phyloP scores from a whole-genome alignment of 2,888 invertebrate genomes.

The Ophraella communa region DNA sequence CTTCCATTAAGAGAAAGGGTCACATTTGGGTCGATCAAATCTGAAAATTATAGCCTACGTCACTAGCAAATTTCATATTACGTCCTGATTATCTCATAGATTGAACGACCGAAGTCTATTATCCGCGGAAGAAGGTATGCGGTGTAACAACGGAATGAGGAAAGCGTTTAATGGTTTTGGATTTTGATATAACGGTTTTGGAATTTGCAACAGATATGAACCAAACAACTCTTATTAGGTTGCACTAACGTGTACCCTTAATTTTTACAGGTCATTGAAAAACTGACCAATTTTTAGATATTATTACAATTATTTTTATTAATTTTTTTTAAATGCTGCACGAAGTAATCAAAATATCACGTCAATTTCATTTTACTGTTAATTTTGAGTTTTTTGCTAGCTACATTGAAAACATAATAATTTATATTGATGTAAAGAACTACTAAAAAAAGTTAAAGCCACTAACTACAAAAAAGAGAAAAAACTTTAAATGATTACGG shows the following conservation, averaged over 20 bases:
- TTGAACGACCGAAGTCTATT: constrained; percentile 13
- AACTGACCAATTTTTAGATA: too few relatives aligned
- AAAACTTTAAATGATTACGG: too few relatives aligned
- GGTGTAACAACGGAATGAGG: not conserved
- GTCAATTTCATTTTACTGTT: too few relatives aligned
- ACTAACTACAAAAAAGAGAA: too few relatives aligned
- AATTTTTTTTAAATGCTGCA: too few relatives aligned
- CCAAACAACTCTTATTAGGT: not conserved
- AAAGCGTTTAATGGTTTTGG: constrained; percentile 2
- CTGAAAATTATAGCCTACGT: constrained; percentile 36
- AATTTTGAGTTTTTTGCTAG: too few relatives aligned
- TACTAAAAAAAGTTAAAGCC: too few relatives aligned
- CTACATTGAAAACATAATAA: too few relatives aligned
- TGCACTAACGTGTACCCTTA: not conserved
- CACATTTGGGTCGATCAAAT: constrained; percentile 33
- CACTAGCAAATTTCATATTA: constrained; percentile 29
- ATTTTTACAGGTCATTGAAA: not conserved
- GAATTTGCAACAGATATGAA: not conserved
- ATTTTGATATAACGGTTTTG: not conserved
- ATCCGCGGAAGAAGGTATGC: not conserved
- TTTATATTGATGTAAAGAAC: too few relatives aligned
- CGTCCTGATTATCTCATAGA: constrained; percentile 20
- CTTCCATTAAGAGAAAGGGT: constrained; percentile 36
- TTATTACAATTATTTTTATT: too few relatives aligned
- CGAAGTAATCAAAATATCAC: too few relatives aligned